phyloP scores from a whole-genome alignment of 2,113 vertebrate species.

The Alouatta palliata region DNA sequence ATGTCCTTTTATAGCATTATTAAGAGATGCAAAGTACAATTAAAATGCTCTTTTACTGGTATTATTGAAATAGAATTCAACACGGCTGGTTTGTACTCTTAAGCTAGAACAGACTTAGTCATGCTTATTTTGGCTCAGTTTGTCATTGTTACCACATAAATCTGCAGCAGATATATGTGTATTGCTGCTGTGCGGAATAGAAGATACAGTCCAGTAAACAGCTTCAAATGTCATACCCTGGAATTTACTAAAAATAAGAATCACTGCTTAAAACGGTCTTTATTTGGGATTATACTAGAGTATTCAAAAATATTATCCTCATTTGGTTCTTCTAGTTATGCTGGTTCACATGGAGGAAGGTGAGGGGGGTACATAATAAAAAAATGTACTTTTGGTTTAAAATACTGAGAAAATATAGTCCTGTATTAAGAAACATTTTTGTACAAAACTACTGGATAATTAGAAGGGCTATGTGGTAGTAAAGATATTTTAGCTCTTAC shows the following conservation, averaged over 20 bases:
- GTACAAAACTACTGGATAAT: conserved; percentile 78
- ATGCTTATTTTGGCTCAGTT: not conserved
- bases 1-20: not conserved
- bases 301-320: conserved; percentile 28
- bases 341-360: not conserved
- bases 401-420: conserved; percentile 35
- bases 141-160: not conserved
- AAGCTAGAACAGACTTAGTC: not conserved
- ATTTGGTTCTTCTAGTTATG: not conserved
- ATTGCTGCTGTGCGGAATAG: not conserved
- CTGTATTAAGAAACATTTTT: conserved; percentile 77
- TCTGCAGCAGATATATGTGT: not conserved
- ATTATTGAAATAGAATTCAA: conserved; percentile 25
- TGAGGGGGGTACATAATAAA: not conserved
- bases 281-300: not conserved
- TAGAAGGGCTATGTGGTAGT: conserved; percentile 73
- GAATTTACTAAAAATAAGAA: not conserved
- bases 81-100: not conserved
- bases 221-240: not conserved
- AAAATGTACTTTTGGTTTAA: conserved; percentile 13
- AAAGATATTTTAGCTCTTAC: conserved; percentile 84
- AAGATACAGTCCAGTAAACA: not conserved
- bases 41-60: not conserved
- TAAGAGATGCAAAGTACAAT: not conserved
- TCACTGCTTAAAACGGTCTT: not conserved